Evolutionary conservation across 2,797 vertebrate species (phyloP), one percentile per base, ranked within the genome.

Genomic region (Threskiornis aethiopicus): DNA sequence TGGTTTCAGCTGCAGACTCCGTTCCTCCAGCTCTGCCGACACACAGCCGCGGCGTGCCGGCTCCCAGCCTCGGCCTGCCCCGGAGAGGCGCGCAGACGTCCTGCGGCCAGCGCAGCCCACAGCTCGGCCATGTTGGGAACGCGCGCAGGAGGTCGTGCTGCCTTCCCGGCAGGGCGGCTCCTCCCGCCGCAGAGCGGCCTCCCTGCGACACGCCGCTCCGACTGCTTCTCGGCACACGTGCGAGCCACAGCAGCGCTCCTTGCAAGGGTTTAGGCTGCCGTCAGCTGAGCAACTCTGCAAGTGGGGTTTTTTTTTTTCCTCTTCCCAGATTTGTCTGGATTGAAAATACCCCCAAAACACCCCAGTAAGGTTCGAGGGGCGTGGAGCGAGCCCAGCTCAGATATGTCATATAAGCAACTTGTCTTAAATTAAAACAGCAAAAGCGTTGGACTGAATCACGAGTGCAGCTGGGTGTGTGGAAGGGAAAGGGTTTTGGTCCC

Each of bases 181-280:
- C 44, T 44, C 31, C 41, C 35, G 67, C 31, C 0, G 0, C 69
- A 64, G 58, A 13, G 4, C 22, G 80, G 33, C 54, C 69, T 70
- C 59, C 73, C 59, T 29, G 91, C 1, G 1, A 19, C 33, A 4
- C 2, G 11, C 22, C 0, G 6, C 61, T 54, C 67, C 2, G 21
- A 7, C 14, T 13, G n/a, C 39, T 46, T 6, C 67, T 22, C 47
- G 3, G 19, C 61, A 35, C n/a, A 11, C 2, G 0, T n/a, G 72
- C 54, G 13, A 26, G 13, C 0, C 5, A 11, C 57, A 75, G 73
- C 67, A 35, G 70, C 0, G 0, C 42, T 81, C 52, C 66, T 18
- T 10, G 9, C 3, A 2, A 57, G 59, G 51, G 33, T 94, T 93
- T 31, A 81, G 90, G 82, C 61, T 94, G 87, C 70, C 0, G 19